Percentiles rank a stretch among this genome's conserved stretches.
Evolutionary conservation across 2,888 invertebrate genomes (phyloP).

Genomic region (Sepiola atlantica): DNA sequence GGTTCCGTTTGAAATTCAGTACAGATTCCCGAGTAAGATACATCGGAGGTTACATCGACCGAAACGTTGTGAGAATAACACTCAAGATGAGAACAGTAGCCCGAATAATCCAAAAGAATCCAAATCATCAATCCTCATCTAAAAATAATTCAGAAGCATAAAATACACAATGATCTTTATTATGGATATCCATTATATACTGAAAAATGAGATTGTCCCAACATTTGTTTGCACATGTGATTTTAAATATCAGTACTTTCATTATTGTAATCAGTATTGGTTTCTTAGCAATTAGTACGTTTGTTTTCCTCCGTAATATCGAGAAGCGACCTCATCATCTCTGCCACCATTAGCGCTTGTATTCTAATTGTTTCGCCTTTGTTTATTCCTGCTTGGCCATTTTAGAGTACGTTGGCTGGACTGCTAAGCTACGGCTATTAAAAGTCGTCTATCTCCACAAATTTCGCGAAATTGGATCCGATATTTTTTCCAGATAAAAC

Average conservation of each 20-base stretch:
- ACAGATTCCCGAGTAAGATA: too few species aligned
- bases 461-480: not conserved
- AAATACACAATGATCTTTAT: too few species aligned
- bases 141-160: too few species aligned
- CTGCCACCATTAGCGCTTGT: not conserved
- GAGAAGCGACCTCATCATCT: not conserved
- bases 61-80: too few species aligned
- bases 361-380: not conserved
- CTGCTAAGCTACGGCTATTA: not conserved
- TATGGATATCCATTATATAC: too few species aligned
- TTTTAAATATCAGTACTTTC: not conserved
- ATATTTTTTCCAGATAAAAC: not conserved
- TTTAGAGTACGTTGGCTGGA: not conserved
- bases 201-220: too few species aligned
- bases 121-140: too few species aligned
- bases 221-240: not conserved
- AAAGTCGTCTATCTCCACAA: not conserved
- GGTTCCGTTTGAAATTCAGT: too few species aligned
- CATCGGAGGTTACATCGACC: too few species aligned
- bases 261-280: not conserved
- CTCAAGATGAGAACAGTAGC: too few species aligned
- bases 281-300: not conserved
- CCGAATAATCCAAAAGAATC: too few species aligned
- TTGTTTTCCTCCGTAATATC: not conserved
- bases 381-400: not conserved